These are phyloP conservation scores for Nephrotoma guestfalica DNA, from an alignment of 2,888 invertebrate genomes.

Conservation along the genomic window DNA sequence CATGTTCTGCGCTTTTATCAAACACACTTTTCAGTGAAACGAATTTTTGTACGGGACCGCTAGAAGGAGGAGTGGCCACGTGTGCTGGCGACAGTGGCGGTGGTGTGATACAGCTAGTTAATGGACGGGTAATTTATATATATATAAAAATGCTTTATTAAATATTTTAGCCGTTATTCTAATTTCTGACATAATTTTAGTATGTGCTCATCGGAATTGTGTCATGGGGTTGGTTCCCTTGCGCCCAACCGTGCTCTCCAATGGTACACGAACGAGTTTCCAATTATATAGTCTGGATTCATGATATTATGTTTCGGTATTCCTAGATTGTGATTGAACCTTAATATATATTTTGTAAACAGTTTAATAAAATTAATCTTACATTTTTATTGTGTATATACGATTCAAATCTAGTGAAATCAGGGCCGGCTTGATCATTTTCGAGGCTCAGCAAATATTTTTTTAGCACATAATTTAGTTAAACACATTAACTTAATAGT, in stretches of 20 bases:
- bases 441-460: no score
- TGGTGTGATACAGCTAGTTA: neutral
- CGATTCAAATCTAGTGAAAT: neutral
- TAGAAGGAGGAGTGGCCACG: neutral
- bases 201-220: neutral
- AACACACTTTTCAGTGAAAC: neutral
- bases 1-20: neutral
- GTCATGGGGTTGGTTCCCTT: constrained; percentile 4
- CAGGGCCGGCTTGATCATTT: no score
- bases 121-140: neutral
- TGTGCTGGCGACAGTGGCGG: constrained; percentile 1
- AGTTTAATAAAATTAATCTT: neutral
- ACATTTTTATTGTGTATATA: neutral
- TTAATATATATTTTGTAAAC: neutral
- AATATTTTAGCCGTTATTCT: neutral
- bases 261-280: neutral
- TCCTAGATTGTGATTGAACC: neutral
- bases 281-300: neutral
- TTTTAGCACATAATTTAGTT: no score
- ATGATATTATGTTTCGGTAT: neutral
- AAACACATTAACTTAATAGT: no score
- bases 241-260: neutral
- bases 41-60: constrained; percentile 2
- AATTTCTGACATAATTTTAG: neutral
- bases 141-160: neutral